Conservation (phyloP, 2,888 invertebrate genomes). For the Cephus rjabovi region DNA sequence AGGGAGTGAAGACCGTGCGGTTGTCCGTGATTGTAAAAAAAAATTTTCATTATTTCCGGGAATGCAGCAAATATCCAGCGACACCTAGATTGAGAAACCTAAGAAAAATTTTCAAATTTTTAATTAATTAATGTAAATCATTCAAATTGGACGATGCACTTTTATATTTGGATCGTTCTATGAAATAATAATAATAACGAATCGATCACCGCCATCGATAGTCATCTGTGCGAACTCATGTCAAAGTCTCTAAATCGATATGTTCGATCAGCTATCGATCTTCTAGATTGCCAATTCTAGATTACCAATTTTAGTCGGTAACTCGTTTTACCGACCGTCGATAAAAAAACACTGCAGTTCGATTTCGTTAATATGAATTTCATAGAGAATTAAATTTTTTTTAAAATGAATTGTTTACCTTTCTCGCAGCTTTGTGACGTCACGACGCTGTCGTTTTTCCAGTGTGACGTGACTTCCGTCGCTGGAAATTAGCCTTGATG, state of each 20-base stretch:
- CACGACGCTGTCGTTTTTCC: conserved; percentile 53
- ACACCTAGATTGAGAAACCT: conserved; percentile 51
- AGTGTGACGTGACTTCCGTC: conserved; percentile 54
- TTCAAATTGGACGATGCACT: not conserved
- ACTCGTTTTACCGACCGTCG: not conserved
- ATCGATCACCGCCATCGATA: not conserved
- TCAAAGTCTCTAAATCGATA: not conserved
- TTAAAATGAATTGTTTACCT: conserved; percentile 36
- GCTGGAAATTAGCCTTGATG: conserved; percentile 52
- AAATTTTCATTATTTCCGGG: conserved; percentile 54
- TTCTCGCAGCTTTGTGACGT: conserved; percentile 39
- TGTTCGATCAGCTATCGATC: not conserved
- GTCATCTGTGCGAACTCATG: not conserved
- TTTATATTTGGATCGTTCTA: not conserved
- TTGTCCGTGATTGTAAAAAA: conserved; percentile 49
- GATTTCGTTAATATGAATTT: not conserved
- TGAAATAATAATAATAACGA: not conserved
- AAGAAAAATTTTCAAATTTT: conserved; percentile 12
- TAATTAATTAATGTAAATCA: not conserved
- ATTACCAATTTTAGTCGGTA: not conserved
- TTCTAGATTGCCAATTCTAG: not conserved
- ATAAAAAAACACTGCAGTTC: not conserved
- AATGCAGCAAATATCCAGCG: conserved; percentile 55
- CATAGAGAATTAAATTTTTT: too few species aligned
- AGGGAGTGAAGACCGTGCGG: conserved; percentile 63